phyloP scores from a whole-genome alignment of 2,113 vertebrate genomes.

The Ictalurus furcatus region DNA sequence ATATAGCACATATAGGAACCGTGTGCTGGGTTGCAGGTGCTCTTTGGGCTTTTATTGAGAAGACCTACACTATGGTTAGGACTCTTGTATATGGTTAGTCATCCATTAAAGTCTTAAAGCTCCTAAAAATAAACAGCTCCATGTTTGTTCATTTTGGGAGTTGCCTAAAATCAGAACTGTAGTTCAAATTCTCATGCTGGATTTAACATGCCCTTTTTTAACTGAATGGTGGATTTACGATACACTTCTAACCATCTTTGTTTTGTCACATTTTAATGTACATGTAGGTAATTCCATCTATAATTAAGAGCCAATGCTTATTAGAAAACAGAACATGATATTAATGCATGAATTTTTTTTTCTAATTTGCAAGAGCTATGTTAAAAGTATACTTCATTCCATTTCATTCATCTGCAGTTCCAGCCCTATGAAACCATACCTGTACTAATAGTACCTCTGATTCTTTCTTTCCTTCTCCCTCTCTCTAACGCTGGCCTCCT shows the following conservation, averaged over 20 bases:
- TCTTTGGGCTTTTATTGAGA: slow-evolving; percentile 47
- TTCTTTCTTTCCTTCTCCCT: slow-evolving; percentile 39
- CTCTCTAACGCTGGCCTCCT: slow-evolving; percentile 67
- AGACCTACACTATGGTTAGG: slow-evolving; percentile 34
- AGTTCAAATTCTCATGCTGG: background rate
- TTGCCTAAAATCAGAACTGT: background rate
- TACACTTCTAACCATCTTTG: background rate
- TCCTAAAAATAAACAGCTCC: background rate
- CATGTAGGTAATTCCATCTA: background rate
- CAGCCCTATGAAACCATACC: background rate
- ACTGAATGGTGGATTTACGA: background rate
- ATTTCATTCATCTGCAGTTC: background rate
- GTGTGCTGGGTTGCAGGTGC: slow-evolving; percentile 38
- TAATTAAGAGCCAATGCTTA: background rate
- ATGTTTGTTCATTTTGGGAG: background rate
- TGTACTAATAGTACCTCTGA: slow-evolving; percentile 10
- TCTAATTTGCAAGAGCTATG: background rate
- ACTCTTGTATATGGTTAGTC: slow-evolving; percentile 24
- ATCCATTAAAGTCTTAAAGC: slow-evolving; percentile 9
- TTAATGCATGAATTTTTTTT: background rate
- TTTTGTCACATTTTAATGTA: background rate
- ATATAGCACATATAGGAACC: slow-evolving; percentile 27
- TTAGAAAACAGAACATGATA: background rate
- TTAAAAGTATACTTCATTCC: background rate
- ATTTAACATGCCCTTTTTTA: background rate